Conservation (phyloP, 2,797 vertebrate genomes). For the Hypotaenidia philippensis region DNA sequence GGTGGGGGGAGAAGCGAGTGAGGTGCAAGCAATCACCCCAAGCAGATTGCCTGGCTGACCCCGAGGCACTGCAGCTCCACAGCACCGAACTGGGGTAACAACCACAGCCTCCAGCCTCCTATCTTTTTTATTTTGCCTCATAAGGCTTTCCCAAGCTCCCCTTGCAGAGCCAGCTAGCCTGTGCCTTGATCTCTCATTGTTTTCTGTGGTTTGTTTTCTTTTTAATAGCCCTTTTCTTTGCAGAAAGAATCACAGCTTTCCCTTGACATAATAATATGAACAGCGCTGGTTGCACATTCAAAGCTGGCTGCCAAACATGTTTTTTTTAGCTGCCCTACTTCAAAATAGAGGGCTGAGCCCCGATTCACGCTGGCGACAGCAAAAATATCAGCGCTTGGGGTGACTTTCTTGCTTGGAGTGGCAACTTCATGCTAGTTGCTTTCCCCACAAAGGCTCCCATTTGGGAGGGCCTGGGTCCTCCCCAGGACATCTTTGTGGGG, state of each 20-base stretch:
- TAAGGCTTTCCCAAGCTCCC: neutral
- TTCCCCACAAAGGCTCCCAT: neutral
- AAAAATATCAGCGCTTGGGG: neutral
- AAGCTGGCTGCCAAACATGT: neutral
- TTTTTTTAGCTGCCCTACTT: neutral
- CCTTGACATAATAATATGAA: neutral
- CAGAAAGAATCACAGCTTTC: neutral
- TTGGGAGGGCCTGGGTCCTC: neutral
- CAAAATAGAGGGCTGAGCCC: neutral
- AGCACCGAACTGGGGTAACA: neutral
- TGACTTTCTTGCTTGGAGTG: neutral
- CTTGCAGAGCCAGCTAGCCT: neutral
- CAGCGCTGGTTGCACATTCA: neutral
- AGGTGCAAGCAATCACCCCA: neutral
- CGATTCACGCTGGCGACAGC: rapidly evolving
- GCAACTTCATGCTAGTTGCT: neutral
- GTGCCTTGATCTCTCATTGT: neutral
- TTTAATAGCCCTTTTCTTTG: neutral
- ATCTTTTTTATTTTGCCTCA: neutral
- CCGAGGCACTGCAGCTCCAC: neutral
- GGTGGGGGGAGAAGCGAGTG: neutral
- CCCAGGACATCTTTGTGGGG: constrained; percentile 30
- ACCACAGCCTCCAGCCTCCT: neutral
- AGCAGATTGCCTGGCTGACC: neutral
- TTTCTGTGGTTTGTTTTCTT: neutral